Base-by-base conservation (phyloP, 2,797 vertebrate species). In the Coluber constrictor region DNA sequence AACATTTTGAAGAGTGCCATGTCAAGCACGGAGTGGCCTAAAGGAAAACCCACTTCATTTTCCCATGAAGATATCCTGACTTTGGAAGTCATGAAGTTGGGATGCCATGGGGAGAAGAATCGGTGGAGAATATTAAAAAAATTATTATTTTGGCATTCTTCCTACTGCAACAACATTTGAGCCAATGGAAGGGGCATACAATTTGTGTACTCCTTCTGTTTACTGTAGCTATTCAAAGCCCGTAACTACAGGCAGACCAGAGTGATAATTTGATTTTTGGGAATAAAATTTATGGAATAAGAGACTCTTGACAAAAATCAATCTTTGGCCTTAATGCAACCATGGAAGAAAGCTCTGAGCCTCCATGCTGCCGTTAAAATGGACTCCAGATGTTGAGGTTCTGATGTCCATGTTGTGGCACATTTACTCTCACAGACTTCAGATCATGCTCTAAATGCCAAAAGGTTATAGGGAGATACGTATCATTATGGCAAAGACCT, bases 401-500 rank as follows among this genome's bases (percentile, higher is more conserved):
- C 93, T 87, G 16, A 87, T 27, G 60, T 90, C 55, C 57, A 90
- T 95, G 74, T 88, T 89, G 94, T 90, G 92, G 89, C 95, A 92
- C 93, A 94, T 61, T 94, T 86, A 93, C 94, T 79, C 91, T 83
- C 93, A 93, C 37, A 89, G 32, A 47, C 94, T 90, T 94, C 88
- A 88, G 91, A 94, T 96, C 86, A 87, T 95, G 92, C 89, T 92
- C 10, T 0, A 93, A 93, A 95, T 95, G 90, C 93, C 94, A 93
- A 25, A 74, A 92, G 95, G 95, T 95, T 94, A 95, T 94, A 88
- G 95, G 59, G 94, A 93, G 93, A 94, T 92, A 96, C 96, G 95
- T 97, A 97, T 96, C 96, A 96, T 96, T 90, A 95, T 97, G 97
- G 98, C 96, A 97, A 95, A 95, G 95, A 97, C 37, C 37, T 37